Evolutionary conservation across 1,140 invertebrate genomes (phyloP), one percentile per base, ranked within the genome.

Genomic region (Harlomillsia oculata): DNA sequence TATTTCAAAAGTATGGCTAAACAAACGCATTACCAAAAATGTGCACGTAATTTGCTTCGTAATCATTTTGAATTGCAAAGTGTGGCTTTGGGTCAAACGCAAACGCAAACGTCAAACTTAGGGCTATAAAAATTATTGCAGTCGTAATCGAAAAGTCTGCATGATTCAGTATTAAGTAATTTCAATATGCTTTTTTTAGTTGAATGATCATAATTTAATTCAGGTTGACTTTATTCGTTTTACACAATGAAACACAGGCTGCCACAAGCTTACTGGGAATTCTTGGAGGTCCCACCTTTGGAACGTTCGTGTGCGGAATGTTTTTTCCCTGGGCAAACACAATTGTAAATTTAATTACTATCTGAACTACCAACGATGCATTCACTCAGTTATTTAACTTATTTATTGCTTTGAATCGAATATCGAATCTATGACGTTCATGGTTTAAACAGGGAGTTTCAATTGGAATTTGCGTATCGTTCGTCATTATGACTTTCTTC

Each of bases 281-380:
- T 80, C 1, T 70, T 81, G 56, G 82, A 81, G 9, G 69, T 84
- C 11, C 37, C 69, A 89, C 30, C 82, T 83, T 9, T 81, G 83
- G 5, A 67, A 90, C 13, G 70, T 89, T n/a, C 76, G 86, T 74
- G 77, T 80, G 3, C 77, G 83, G 87, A 53, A 85, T 88, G 81
- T 76, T 83, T 56, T 77, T 76, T 46, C 76, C 77, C 18, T 72
- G 67, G 48, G 77, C 78, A 0, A 84, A 81, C 66, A 73, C 84
- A 69, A 71, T 60, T 54, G 63, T 64, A 59, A 61, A 30, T 23
- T 11, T 16, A 9, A 32, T 53, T 41, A 2, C n/a, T 43, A 21
- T 16, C 2, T 32, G 21, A 25, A 28, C 11, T 26, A 13, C 40
- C 8, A 48, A 26, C 45, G 28, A 29, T 26, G 26, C 8, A 26